These are phyloP conservation scores for Myrmecophaga tridactyla DNA, from an alignment of 2,113 vertebrate species.

Conservation along the genomic window DNA sequence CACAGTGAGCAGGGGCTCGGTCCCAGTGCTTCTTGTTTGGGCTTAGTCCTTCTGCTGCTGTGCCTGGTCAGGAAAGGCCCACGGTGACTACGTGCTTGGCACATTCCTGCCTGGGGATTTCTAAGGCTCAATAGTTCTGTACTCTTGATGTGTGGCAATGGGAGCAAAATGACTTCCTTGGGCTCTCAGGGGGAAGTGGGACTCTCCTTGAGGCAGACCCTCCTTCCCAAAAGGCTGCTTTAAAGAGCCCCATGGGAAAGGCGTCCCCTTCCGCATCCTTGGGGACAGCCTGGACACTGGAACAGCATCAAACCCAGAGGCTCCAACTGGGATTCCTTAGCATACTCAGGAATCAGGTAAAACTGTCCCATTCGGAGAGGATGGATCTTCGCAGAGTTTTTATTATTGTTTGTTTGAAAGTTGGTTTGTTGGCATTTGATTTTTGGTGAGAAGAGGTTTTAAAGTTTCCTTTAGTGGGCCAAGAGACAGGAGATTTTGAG, in stretches of 20 bases:
- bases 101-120: background rate
- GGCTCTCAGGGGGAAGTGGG: background rate
- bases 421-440: background rate
- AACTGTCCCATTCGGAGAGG: background rate
- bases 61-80: background rate
- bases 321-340: background rate
- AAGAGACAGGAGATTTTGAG: background rate
- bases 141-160: background rate
- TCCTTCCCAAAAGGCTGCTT: background rate
- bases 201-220: background rate
- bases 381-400: background rate
- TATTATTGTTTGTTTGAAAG: no score
- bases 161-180: background rate
- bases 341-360: background rate
- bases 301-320: background rate
- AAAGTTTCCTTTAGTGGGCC: background rate
- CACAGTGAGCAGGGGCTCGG: background rate
- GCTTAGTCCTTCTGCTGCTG: background rate
- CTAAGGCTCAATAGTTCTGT: background rate
- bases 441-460: background rate
- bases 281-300: background rate
- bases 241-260: fast-evolving
- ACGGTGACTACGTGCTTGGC: no score
- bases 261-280: fast-evolving
- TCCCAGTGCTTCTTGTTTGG: background rate